Percentiles rank a stretch among this genome's conserved stretches.
Conservation (phyloP, 2,797 vertebrate species). For the Lithobates sylvaticus region DNA sequence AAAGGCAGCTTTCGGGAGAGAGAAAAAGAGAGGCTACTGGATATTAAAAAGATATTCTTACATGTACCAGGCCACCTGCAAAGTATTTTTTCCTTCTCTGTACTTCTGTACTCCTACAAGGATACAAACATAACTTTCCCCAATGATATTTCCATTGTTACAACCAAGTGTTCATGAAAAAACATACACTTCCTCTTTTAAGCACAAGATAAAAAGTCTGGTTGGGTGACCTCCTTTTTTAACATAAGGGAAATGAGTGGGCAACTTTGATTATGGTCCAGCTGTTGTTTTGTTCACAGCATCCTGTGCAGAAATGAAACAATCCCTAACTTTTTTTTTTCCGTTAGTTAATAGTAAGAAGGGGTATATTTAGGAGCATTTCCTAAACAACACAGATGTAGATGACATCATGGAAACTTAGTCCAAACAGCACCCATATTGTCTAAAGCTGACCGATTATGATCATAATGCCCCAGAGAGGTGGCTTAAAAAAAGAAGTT, state of each 20-base stretch:
- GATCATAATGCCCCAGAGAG: background rate
- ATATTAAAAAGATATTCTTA: background rate
- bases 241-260: constrained; percentile 75
- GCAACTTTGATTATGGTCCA: constrained; percentile 69
- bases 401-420: constrained; percentile 61
- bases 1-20: background rate
- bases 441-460: background rate
- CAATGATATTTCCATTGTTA: constrained; percentile 67
- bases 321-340: constrained; percentile 66
- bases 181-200: constrained; percentile 73
- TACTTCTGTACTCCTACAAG: constrained; percentile 29
- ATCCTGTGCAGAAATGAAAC: constrained; percentile 76
- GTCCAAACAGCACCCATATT: background rate
- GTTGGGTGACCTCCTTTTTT: constrained; percentile 71
- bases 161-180: constrained; percentile 64
- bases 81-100: constrained; percentile 25
- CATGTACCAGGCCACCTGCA: constrained; percentile 8
- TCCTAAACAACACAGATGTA: constrained; percentile 67
- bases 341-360: constrained; percentile 26
- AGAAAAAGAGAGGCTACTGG: background rate
- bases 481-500: background rate
- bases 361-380: constrained; percentile 49
- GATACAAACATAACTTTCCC: constrained; percentile 55
- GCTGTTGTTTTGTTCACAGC: constrained; percentile 73
- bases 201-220: constrained; percentile 68